Evolutionary conservation across 2,113 vertebrate species (phyloP), one percentile per base, ranked within the genome.

Genomic region (Petrocephalus zakoni): DNA sequence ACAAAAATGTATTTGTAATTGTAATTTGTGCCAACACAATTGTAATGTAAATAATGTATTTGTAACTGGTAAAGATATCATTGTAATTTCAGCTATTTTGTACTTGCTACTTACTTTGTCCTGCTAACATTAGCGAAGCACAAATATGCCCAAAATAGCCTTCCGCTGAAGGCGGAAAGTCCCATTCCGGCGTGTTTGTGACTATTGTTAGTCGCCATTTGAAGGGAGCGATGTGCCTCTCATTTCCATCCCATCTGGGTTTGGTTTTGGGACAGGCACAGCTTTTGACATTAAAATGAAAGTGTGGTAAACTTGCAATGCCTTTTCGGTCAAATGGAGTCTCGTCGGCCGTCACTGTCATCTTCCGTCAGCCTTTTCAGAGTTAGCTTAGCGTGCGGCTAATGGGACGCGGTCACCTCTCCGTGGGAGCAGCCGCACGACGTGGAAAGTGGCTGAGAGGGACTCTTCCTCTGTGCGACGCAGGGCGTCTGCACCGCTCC

Each of bases 261-360:
- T 51, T 78, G 21, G 15, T 49, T 88, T 21, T 17, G 17, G 47
- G 47, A 78, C 13, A 22, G 11, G 13, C 21, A 2, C 4, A 85
- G 51, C 51, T 85, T 85, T 53, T 37, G 11, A 34, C 46, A 53
- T 85, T 85, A n/a, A 85, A 55, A 85, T 85, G 84, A 51, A 53
- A 87, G 85, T 34, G 8, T 2, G 34, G 1, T 11, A 46, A 58
- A 25, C 19, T 0, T 7, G 53, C 19, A 10, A 87, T 64, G 5
- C 5, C 17, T 58, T 86, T 86, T 56, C 10, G 21, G 21, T 29
- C 8, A 42, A n/a, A 42, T 13, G 6, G 52, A 56, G 52, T 42
- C 42, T 3, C 42, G 42, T 42, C 2, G 29, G 13, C 25, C 53
- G 22, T 13, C 4, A 25, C 6, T 2, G 25, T 29, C 46, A 11